Percentiles rank a stretch among this genome's conserved stretches.
Evolutionary conservation across 92 coral and sea anemone genomes (phyloP).

Genomic region (Metridium senile): DNA sequence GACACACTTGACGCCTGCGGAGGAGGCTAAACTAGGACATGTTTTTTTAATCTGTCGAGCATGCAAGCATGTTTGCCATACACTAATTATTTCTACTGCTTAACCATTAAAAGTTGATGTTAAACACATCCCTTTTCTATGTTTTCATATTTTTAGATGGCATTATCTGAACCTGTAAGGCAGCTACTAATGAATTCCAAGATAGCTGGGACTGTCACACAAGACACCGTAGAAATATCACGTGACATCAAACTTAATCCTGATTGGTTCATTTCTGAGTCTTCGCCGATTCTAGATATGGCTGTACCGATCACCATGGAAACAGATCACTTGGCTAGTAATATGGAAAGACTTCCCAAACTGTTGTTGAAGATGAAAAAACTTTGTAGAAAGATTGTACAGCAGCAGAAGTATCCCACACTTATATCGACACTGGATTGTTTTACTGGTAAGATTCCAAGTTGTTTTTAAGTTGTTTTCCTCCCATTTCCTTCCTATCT

Average conservation of each 20-base stretch:
- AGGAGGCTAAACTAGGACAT: too few relatives aligned
- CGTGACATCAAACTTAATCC: constrained; percentile 15
- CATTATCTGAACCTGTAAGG: constrained; percentile 59
- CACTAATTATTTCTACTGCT: too few relatives aligned
- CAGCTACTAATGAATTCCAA: constrained; percentile 60
- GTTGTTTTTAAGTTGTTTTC: not conserved
- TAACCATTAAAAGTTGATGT: too few relatives aligned
- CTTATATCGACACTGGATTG: constrained; percentile 63
- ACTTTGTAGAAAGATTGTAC: constrained; percentile 53
- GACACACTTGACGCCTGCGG: too few relatives aligned
- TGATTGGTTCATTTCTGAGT: constrained; percentile 58
- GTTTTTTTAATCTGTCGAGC: too few relatives aligned
- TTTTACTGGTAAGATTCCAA: constrained; percentile 69
- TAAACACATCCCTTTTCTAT: not conserved
- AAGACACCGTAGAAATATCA: constrained; percentile 8
- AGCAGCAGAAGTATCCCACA: constrained; percentile 38
- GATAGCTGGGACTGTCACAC: constrained; percentile 36
- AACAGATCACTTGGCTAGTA: not conserved
- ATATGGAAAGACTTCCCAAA: constrained; percentile 53
- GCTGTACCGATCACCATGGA: not conserved
- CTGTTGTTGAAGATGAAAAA: constrained; percentile 74
- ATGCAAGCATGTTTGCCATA: too few relatives aligned
- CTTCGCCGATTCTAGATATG: not conserved
- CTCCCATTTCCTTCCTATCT: not conserved
- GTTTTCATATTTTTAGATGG: constrained; percentile 19